Conservation (phyloP, 2,113 vertebrate species). For the Siphamia tubifer region DNA sequence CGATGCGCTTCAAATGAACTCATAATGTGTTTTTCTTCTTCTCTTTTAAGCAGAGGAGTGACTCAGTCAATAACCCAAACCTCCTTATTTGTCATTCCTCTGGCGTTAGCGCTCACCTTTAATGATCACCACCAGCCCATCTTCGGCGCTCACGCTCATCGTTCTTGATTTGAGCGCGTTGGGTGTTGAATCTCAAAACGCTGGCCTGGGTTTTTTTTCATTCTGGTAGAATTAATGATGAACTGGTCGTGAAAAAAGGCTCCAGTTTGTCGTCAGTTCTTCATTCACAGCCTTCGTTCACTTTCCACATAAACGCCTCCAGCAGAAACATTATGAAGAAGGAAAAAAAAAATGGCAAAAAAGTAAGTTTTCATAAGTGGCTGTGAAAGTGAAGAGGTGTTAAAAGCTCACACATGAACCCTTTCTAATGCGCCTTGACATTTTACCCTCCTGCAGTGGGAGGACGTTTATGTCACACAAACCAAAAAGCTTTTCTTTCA, state of each 20-base stretch:
- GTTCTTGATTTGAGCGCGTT: not conserved
- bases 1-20: constrained; percentile 19
- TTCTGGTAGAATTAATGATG: not conserved
- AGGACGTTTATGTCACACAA: too few species aligned
- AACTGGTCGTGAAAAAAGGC: not conserved
- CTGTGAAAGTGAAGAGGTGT: too few species aligned
- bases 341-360: too few species aligned
- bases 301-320: too few species aligned
- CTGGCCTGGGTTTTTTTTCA: not conserved
- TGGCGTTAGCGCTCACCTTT: constrained; percentile 1
- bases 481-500: too few species aligned
- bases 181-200: not conserved
- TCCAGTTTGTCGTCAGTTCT: constrained; percentile 10
- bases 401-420: too few species aligned
- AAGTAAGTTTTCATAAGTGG: too few species aligned
- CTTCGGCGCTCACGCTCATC: not conserved
- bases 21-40: not conserved
- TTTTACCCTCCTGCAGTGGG: too few species aligned
- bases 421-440: too few species aligned
- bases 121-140: constrained; percentile 16
- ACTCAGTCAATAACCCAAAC: not conserved
- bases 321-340: too few species aligned
- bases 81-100: constrained; percentile 6
- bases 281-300: too few species aligned
- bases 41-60: not conserved